These are phyloP conservation scores for Polydrusus cervinus DNA, from an alignment of 2,888 invertebrate species.

Conservation along the genomic window DNA sequence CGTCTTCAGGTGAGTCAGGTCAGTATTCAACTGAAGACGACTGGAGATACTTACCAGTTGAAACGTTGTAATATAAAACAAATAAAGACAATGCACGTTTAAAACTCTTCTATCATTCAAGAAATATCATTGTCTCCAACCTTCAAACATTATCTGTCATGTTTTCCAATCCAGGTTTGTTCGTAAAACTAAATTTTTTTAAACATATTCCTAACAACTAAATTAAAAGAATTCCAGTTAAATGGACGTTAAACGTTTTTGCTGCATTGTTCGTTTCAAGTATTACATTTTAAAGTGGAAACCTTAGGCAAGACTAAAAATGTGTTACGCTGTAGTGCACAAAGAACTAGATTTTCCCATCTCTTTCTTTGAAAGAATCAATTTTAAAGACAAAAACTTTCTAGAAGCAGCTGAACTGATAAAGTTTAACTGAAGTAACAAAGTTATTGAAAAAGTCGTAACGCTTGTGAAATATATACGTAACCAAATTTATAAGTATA, in stretches of 20 bases:
- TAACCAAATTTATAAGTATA: neutral
- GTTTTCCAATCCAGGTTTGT: too few species aligned
- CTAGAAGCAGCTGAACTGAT: neutral
- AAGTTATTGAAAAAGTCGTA: constrained; percentile 4
- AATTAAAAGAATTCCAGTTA: too few species aligned
- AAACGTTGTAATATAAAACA: too few species aligned
- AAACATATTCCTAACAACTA: too few species aligned
- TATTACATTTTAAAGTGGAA: neutral
- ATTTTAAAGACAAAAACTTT: constrained; percentile 8
- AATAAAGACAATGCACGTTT: too few species aligned
- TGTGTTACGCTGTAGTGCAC: neutral
- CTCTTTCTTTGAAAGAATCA: constrained; percentile 2
- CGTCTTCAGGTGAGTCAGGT: too few species aligned
- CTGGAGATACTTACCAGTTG: too few species aligned
- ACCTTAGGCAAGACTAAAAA: neutral
- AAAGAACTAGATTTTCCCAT: neutral
- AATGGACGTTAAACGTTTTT: neutral
- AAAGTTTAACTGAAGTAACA: constrained; percentile 6
- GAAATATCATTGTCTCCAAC: too few species aligned
- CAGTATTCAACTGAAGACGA: too few species aligned
- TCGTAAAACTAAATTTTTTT: too few species aligned
- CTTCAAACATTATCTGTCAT: too few species aligned
- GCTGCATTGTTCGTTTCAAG: neutral
- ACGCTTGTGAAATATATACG: neutral
- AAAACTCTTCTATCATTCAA: too few species aligned